Evolutionary conservation across 2,888 invertebrate genomes (phyloP), one percentile per base, ranked within the genome.

Genomic region (Byasa hedistus): DNA sequence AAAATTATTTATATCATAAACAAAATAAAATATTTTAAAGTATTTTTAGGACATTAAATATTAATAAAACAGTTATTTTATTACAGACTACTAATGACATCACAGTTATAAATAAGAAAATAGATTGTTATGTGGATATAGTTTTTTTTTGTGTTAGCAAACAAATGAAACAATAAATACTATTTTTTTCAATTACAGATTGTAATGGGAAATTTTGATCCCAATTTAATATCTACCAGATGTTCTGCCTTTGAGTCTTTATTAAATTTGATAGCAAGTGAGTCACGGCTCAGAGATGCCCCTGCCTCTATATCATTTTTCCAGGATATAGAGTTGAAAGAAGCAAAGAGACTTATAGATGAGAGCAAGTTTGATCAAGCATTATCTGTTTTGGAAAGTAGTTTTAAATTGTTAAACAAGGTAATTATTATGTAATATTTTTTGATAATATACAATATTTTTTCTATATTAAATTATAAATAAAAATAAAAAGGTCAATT

Each of bases 161-260:
- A 21, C 51, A 57, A 64, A 10, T 54, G 17, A 52, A 19, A 39
- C 10, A 39, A 17, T 39, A 39, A 39, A 39, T 23, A 22, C 27
- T 27, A 22, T 7, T 48, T 48, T 39, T 15, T 48, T 44, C 5
- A n/a, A 72, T 87, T 87, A 66, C 86, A 92, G 92, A 93, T 93
- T 69, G 77, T 95, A 5, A 84, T 94, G 72, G 95, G 95, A 1
- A 96, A 96, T 79, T 96, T 96, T 77, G 94, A 94, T 61, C 92
- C 94, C 19, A 93, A 92, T 71, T 81, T 95, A 60, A 95, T 96
- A 76, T 92, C 93, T 3, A 89, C 92, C 52, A 88, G 96, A 72
- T 94, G 94, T 80, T 83, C 88, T 0, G 93, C 94, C 22, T 96
- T 96, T 85, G 94, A 95, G 79, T 83, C 86, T 61, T 84, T 96